Percentiles rank a stretch among this genome's conserved stretches.
Evolutionary conservation across 2,113 vertebrate species (phyloP).

Genomic region (Scomber scombrus): DNA sequence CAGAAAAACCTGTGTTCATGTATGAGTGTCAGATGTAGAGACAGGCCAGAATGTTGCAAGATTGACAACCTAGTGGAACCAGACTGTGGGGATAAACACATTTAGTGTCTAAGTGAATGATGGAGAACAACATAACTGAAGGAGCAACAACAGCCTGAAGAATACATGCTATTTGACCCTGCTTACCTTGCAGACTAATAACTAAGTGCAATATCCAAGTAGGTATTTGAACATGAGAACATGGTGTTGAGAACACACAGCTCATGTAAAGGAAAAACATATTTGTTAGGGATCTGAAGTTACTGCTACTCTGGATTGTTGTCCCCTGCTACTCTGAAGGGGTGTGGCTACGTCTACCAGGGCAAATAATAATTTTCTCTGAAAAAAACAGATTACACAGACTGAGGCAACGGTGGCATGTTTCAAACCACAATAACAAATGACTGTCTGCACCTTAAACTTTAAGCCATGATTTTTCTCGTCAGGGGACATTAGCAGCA

Average conservation of each 20-base stretch:
- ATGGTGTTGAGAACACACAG: not conserved
- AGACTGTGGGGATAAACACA: not conserved
- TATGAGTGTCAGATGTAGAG: not conserved
- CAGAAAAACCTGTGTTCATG: constrained; percentile 16
- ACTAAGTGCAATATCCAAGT: not conserved
- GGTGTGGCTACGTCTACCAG: constrained; percentile 11
- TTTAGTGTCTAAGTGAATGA: not conserved
- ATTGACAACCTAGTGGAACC: not conserved
- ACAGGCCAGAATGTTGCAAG: not conserved
- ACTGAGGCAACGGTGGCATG: constrained; percentile 18
- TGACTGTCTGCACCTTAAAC: constrained; percentile 38
- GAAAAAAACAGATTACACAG: constrained; percentile 40
- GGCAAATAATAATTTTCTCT: constrained; percentile 69
- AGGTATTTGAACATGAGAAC: constrained; percentile 34
- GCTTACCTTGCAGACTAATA: constrained; percentile 36
- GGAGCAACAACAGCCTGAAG: not conserved
- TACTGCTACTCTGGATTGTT: constrained; percentile 5
- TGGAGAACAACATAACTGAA: not conserved
- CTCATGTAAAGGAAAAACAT: constrained; percentile 30
- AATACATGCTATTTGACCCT: constrained; percentile 9
- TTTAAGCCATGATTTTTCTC: constrained; percentile 49
- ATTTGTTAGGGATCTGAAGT: constrained; percentile 53
- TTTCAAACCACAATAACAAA: constrained; percentile 69
- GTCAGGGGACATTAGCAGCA: constrained; percentile 34
- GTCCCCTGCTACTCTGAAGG: constrained; percentile 20